These are phyloP conservation scores for Papilio machaon DNA, from an alignment of 1,140 invertebrate genomes.

Conservation along the genomic window DNA sequence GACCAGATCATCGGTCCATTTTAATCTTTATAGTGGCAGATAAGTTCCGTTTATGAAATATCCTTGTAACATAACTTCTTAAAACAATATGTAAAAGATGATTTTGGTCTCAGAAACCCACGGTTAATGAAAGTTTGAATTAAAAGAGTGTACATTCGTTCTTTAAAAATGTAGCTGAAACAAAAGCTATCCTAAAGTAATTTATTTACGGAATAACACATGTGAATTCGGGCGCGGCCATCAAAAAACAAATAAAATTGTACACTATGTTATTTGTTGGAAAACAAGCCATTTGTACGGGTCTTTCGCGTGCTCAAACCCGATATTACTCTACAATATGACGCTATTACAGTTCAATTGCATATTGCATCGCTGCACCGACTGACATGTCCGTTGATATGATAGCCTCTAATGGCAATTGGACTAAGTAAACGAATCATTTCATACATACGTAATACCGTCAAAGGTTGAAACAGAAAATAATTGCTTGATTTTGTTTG, in stretches of 20 bases:
- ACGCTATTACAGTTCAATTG: conserved; percentile 36
- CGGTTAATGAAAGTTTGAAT: not conserved
- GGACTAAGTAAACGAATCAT: conserved; percentile 8
- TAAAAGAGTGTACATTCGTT: not conserved
- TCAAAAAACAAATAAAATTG: conserved; percentile 37
- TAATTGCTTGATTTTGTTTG: not conserved
- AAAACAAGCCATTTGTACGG: conserved; percentile 37
- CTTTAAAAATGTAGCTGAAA: not conserved
- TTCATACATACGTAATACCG: not conserved
- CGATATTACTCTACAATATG: conserved; percentile 36
- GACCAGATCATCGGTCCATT: no score
- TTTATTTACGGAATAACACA: conserved; percentile 35
- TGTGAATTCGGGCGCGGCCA: conserved; percentile 19
- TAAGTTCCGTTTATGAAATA: no score
- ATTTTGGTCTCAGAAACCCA: not conserved
- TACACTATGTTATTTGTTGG: conserved; percentile 30
- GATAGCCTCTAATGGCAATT: conserved; percentile 7
- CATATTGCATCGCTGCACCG: conserved; percentile 32
- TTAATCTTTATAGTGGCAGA: no score
- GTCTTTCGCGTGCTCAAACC: conserved; percentile 33
- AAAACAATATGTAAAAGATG: no score
- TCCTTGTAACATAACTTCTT: no score
- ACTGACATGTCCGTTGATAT: conserved; percentile 3
- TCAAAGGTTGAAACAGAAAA: not conserved
- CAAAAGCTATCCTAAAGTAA: conserved; percentile 28